Evolutionary conservation across 2,888 invertebrate species (phyloP), one percentile per base, ranked within the genome.

Genomic region (Dorcus parallelipipedus): DNA sequence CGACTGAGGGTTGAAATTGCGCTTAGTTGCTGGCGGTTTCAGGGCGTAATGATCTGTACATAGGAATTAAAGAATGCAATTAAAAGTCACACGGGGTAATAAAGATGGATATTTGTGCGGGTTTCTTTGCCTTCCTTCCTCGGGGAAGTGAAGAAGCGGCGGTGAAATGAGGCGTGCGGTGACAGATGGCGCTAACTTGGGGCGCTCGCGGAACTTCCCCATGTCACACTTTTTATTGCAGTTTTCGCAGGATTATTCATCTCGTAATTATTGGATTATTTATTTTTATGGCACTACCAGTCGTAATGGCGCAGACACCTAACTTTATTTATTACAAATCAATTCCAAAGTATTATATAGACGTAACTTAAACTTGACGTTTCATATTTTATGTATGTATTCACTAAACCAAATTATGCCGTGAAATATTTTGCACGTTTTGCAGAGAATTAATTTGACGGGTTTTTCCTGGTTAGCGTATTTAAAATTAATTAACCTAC

Each of bases 91-190:
- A 64, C 67, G 68, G 68, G 65, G 71, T 72, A 73, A 73, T 73
- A 73, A 73, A 73, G 73, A 73, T 71, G 72, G 71, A 73, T 73
- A 73, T 72, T 72, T 69, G 67, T 67, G 65, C 58, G 61, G 64
- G 64, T 67, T 66, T 67, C 66, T 63, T 65, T 63, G 61, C 63
- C 64, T 67, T 63, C 66, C 64, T 68, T 67, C 67, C 67, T 61
- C 60, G 62, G 54, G 42, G 59, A 66, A 67, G 69, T 67, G 68
- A 72, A 72, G 71, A 71, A 70, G 71, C 69, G 69, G 66, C 68
- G 68, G 70, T 68, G 72, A 73, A 74, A 74, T 73, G 73, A 73
- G 73, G 70, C 73, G 70, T 71, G 67, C 67, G 69, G 68, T 73
- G 73, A 74, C 73, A 74, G 73, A 74, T 75, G 73, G 71, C 69